Evolutionary conservation across 2,888 invertebrate species (phyloP).

Genomic region (Diplazon laetatorius): DNA sequence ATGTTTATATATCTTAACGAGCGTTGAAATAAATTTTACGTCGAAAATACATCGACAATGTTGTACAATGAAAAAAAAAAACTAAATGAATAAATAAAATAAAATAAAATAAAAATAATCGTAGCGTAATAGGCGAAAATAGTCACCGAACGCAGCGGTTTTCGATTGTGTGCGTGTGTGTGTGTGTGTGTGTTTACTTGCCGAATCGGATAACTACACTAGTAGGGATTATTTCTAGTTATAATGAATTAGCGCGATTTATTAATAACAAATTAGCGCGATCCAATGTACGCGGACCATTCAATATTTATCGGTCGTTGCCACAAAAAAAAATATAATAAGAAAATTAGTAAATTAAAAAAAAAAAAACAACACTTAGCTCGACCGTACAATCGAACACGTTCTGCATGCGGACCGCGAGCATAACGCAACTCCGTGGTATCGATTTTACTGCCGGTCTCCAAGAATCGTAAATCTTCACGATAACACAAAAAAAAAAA

Average conservation of each 20-base stretch:
- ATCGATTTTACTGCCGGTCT: conserved; percentile 54
- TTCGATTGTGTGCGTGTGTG: too few relatives aligned
- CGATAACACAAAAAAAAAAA: conserved; percentile 36
- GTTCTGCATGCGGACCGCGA: conserved; percentile 14
- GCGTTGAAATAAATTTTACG: conserved; percentile 7
- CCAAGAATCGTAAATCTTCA: conserved; percentile 43
- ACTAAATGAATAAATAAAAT: too few relatives aligned
- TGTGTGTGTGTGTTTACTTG: too few relatives aligned
- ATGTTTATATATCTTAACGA: background rate
- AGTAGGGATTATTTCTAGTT: too few relatives aligned
- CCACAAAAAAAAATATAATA: too few relatives aligned
- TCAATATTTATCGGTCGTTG: too few relatives aligned
- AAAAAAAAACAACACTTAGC: background rate
- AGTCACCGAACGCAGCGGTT: background rate
- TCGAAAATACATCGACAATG: background rate
- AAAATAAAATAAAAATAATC: background rate
- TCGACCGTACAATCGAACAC: background rate
- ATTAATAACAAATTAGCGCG: background rate
- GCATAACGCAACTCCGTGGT: conserved; percentile 29
- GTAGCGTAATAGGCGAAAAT: background rate
- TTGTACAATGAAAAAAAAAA: conserved; percentile 16
- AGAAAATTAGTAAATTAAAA: too few relatives aligned
- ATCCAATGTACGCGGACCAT: too few relatives aligned
- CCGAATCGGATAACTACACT: too few relatives aligned
- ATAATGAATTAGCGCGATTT: too few relatives aligned